Conservation (phyloP, 2,113 vertebrate species). For the Brachyhypopomus occidentalis region DNA sequence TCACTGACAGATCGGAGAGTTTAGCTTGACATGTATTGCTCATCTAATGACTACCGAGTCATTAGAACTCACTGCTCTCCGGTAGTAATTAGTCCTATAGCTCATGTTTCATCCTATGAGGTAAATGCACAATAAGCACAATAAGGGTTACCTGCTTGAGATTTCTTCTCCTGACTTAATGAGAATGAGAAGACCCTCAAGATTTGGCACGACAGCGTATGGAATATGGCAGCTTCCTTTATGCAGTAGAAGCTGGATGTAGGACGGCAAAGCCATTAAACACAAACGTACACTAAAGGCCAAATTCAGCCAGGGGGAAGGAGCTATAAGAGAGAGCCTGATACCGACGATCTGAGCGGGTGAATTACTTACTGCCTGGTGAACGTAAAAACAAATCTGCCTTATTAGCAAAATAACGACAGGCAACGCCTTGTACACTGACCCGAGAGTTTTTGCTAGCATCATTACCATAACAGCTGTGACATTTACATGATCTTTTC, state of each 20-base stretch:
- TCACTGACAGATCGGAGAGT: slow-evolving; percentile 22
- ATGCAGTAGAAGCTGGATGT: not conserved
- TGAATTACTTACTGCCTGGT: not conserved
- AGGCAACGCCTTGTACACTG: slow-evolving; percentile 34
- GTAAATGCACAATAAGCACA: not conserved
- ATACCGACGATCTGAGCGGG: not conserved
- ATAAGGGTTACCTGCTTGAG: no score
- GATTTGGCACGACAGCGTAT: not conserved
- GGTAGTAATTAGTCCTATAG: not conserved
- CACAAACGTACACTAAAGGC: not conserved
- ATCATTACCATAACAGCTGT: slow-evolving; percentile 3
- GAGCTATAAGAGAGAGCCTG: not conserved
- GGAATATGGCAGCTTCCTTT: not conserved
- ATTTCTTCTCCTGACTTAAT: not conserved
- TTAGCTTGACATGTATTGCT: slow-evolving; percentile 24
- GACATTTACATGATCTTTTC: slow-evolving; percentile 27
- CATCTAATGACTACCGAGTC: slow-evolving; percentile 25
- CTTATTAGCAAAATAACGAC: slow-evolving; percentile 25
- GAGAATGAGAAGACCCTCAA: not conserved
- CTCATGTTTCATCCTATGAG: slow-evolving; percentile 18
- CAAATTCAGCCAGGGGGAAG: not conserved
- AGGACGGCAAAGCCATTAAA: not conserved
- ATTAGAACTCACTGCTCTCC: not conserved
- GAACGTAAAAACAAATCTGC: slow-evolving; percentile 7
- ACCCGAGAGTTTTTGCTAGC: slow-evolving; percentile 35